Evolutionary conservation across 1,140 invertebrate species (phyloP), one percentile per base, ranked within the genome.

Genomic region (Pemphigus obesinymphae): DNA sequence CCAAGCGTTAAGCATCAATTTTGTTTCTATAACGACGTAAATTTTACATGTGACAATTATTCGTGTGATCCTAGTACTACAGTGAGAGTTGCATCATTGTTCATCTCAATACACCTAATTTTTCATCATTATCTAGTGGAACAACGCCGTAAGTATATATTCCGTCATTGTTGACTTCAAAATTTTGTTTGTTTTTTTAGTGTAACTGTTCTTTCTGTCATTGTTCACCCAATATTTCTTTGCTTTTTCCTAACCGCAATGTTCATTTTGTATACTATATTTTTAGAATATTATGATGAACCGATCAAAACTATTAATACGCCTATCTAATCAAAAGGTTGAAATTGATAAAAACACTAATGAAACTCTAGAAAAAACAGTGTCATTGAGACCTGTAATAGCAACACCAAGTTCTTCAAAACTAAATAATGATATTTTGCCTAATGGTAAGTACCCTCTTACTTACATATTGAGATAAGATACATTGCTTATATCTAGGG

Each of bases 161-260:
- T 63, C 1, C 31, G 61, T 63, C 61, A 34, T 34, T 63, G 10
- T 31, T 63, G 29, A 63, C 61, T 63, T 34, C 61, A 63, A 63
- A 34, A 3, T 63, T 20, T 63, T 20, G n/a, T 10, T 63, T 34
- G 20, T 63, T 34, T 63, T 63, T 63, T 10, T 34, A 63, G 31
- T 63, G 61, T 34, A 63, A 63, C 10, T 63, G 61, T 31, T 63
- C 61, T 34, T 63, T 63, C 29, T 63, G 61, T 34, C 61, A 63
- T 63, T 63, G 26, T 63, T 63, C 61, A 63, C 61, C 34, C 17
- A 63, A 63, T 63, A 63, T 63, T 63, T 63, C 31, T 34, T 63
- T 63, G 6, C 61, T 63, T 34, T 34, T 63, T 63, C 7, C 31
- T 29, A 63, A 63, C 31, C 20, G 29, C 31, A 17, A 63, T 34